Evolutionary conservation across 2,888 invertebrate genomes (phyloP), one percentile per base, ranked within the genome.

Genomic region (Ernsta delagoae): DNA sequence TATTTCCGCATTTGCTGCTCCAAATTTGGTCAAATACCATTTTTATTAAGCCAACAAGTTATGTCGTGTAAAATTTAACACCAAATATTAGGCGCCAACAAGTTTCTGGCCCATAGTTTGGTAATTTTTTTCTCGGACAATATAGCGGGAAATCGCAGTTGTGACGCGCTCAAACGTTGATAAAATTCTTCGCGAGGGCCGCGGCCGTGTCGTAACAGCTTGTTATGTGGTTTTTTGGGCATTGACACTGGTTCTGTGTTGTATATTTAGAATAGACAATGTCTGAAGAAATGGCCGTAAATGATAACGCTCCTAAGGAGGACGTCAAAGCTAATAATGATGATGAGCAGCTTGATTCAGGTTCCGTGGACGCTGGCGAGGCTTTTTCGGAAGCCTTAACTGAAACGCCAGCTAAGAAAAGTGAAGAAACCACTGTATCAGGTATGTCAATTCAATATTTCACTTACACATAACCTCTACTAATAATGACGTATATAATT

Each of bases 251-350:
- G 79, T 79, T 81, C 82, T 79, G 78, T 82, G 79, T 79, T 83
- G 83, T 81, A 85, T 79, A 84, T 86, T 83, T 84, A 77, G 80
- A 84, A 83, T 88, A 88, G 87, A 91, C 90, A 88, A 92, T 92
- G 92, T 92, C 92, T 73, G 91, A 91, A 75, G 90, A 92, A 91
- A 92, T 92, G 90, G 92, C 91, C 87, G 85, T 90, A 83, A 84
- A 86, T 85, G 92, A 90, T 88, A 92, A 87, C 83, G 85, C 84
- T 74, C 82, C 83, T 71, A 88, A 89, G 73, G 88, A 89, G 73
- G 88, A 89, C 79, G 79, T 80, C 78, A 84, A 80, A 77, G 76
- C 83, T 71, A 83, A 77, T 70, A 82, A 83, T 68, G 86, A 87
- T 16, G 66, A 59, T 59, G 63, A 64, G 73, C 12, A 16, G 12